A percentile compares a stretch with the other conserved stretches of the same genome.
Conservation (phyloP, 2,113 vertebrate species). For the Saguinus imperator region DNA sequence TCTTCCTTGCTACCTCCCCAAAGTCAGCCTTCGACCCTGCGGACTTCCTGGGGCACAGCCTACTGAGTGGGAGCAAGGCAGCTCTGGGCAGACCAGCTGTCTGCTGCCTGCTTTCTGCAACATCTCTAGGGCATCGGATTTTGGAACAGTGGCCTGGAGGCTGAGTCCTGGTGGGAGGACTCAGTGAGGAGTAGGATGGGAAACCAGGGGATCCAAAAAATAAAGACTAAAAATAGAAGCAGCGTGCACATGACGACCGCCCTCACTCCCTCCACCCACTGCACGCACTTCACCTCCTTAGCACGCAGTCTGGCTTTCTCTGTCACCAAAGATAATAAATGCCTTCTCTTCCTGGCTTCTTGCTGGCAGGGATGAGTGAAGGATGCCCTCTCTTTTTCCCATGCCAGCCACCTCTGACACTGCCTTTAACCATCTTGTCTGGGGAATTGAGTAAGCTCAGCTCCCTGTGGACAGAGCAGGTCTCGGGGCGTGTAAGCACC, state of each 20-base stretch:
- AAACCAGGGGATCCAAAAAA: background rate
- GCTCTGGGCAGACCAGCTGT: too few species aligned
- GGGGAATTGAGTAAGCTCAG: background rate
- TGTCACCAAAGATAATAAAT: background rate
- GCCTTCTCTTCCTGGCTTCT: background rate
- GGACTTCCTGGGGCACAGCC: background rate
- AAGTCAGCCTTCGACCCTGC: background rate
- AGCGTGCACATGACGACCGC: rapidly evolving
- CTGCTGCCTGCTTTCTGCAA: background rate
- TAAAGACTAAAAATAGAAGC: background rate
- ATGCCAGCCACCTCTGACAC: rapidly evolving
- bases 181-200: background rate
- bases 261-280: background rate
- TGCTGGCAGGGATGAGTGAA: background rate
- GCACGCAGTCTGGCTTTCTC: background rate
- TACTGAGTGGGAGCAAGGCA: background rate
- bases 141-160: background rate
- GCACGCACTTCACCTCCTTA: background rate
- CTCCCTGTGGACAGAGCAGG: background rate
- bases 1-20: background rate
- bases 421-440: background rate
- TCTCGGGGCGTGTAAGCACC: background rate
- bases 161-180: background rate
- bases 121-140: background rate
- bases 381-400: background rate